Percentiles rank a stretch among this genome's conserved stretches.
These are phyloP conservation scores for Capromys pilorides DNA, from an alignment of 2,797 vertebrate genomes.

Conservation along the genomic window DNA sequence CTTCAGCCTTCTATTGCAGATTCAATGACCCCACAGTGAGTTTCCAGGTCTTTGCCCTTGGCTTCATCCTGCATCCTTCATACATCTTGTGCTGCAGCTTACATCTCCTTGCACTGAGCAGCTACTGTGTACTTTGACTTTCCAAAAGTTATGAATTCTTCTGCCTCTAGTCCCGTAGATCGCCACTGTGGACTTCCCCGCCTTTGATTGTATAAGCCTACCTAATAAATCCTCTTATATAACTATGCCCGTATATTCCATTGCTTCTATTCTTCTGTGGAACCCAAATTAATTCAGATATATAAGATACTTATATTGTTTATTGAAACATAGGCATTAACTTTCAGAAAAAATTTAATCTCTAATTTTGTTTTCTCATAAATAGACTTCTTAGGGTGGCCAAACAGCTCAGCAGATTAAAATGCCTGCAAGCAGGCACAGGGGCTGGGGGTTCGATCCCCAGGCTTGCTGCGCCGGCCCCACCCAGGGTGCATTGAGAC, in stretches of 20 bases:
- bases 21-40: background rate
- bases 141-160: background rate
- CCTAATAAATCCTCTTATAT: background rate
- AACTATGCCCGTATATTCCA: background rate
- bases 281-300: background rate
- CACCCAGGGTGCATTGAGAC: too few species aligned
- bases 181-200: background rate
- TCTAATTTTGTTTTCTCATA: slow-evolving; percentile 34
- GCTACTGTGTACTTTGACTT: background rate
- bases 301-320: background rate
- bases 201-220: background rate
- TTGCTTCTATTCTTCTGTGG: background rate
- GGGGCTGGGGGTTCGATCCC: too few species aligned
- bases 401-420: too few species aligned
- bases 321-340: background rate
- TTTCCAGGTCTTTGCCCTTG: background rate
- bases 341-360: background rate
- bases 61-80: background rate
- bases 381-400: background rate
- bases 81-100: background rate
- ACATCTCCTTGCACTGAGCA: background rate
- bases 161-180: background rate
- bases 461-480: too few species aligned
- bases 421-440: too few species aligned
- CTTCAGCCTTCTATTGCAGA: background rate